Base-by-base conservation (phyloP, 2,888 invertebrate genomes). In the Limnephilus marmoratus region DNA sequence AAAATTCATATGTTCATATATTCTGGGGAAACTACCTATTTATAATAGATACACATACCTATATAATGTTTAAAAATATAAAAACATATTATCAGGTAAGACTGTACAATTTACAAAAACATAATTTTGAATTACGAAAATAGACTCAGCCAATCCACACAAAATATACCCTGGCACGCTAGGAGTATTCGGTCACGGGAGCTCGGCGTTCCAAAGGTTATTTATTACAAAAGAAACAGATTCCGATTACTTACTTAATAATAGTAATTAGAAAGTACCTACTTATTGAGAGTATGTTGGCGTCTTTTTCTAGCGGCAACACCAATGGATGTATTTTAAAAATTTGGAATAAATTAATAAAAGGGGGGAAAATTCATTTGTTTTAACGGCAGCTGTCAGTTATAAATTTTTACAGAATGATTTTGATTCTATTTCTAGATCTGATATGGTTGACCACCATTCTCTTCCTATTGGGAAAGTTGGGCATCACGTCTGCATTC, bases 401-500 rank as follows among this genome's bases (percentile, higher is more conserved):
- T 1, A 68, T 68, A 18, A 68, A n/a, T 68, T 68, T 68, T 68
- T 68, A n/a, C 5, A 68, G 1, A 24, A 68, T 18, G 1, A 53
- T 68, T 18, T 68, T n/a, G 29, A 24, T 41, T 86, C 2, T 88
- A 68, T 88, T 88, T 94, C 81, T 94, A 96, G 96, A 95, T 94
- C 94, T 95, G 81, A 95, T 95, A 53, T 97, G 97, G 97, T 95
- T 96, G 0, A 95, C 96, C 49, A 96, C 97, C 4, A 94, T 95
- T 0, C 94, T 97, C 29, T 97, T 97, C 94, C 95, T 97, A 90
- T 94, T 97, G 85, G 97, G 97, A 90, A 97, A 97, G 94, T 95
- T 97, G 92, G 97, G 96, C 15, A 96, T 97, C 85, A 97, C 97
- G 1, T 96, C 97, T 3, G 96, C 97, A 0, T 97, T 97, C 95